Evolutionary conservation across 2,888 invertebrate genomes (phyloP).

Genomic region (Colostygia pectinataria): DNA sequence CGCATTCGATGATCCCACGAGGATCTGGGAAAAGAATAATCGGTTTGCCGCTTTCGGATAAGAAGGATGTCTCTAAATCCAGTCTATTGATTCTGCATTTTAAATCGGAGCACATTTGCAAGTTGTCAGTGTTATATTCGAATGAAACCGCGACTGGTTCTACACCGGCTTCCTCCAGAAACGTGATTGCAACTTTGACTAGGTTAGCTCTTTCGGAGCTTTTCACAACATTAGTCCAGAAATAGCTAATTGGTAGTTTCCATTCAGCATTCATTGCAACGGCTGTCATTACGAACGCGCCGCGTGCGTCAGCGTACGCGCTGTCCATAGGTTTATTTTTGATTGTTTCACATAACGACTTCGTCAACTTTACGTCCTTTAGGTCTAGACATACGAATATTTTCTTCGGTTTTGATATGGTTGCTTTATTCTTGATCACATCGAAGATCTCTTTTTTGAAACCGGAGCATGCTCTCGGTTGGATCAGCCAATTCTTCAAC

Average conservation of each 20-base stretch:
- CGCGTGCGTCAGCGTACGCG: neutral
- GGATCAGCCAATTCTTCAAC: conserved; percentile 7
- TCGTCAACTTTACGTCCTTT: neutral
- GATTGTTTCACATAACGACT: neutral
- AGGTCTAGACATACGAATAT: conserved; percentile 7
- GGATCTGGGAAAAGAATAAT: conserved; percentile 11
- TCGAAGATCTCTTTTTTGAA: conserved; percentile 13
- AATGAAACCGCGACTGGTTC: conserved; percentile 9
- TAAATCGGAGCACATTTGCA: conserved; percentile 8
- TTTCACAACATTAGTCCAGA: conserved; percentile 7
- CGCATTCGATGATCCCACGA: conserved; percentile 3
- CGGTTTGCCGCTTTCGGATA: conserved; percentile 1
- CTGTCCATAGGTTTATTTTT: conserved; percentile 2
- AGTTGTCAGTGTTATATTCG: conserved; percentile 7
- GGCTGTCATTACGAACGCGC: conserved; percentile 7
- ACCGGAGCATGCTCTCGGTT: conserved; percentile 2
- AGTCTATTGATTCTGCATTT: neutral
- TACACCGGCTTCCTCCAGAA: conserved; percentile 7
- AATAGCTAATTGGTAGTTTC: conserved; percentile 15
- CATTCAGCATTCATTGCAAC: conserved; percentile 13
- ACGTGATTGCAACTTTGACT: conserved; percentile 3
- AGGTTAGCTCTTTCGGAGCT: conserved; percentile 9
- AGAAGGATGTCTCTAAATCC: conserved; percentile 5
- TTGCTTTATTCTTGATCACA: neutral
- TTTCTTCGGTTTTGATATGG: neutral